Base-by-base conservation (phyloP, 2,888 invertebrate species). In the Limnephilus rhombicus region DNA sequence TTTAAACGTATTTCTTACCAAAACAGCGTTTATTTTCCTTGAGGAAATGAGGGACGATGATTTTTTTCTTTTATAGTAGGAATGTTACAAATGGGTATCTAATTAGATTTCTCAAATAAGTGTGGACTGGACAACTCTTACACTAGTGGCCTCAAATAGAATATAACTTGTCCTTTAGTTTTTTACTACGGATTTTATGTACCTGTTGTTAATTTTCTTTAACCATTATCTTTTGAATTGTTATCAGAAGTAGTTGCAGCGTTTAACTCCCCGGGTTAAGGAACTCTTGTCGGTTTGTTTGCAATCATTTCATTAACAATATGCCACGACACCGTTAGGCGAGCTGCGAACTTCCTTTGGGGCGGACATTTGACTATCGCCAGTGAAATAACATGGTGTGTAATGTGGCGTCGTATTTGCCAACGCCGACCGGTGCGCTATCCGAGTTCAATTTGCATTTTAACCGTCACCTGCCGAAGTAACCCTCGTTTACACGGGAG, bases 391-490 rank as follows among this genome's bases (percentile, higher is more conserved):
- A 68, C 68, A 68, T 9, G 68, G 24, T 68, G 24, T 68, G 68
- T 68, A 68, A 68, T 68, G 68, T 68, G 68, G 68, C 68, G 68
- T 68, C 7, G 24, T 68, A 68, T 68, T 68, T 68, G 68, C 68
- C 68, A 53, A 53, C 68, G n/a, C 31, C 49, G 24, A 12, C 87
- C 87, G 31, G 53, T 53, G 53, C 31, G 83, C 41, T 34, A 37
- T 41, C 41, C 53, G 49, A n/a, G 90, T 85, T 29, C 90, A 85
- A 90, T 90, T 90, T 85, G 90, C 90, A 90, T 90, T 85, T 90
- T 90, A 90, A 90, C 90, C 85, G 90, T 90, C 90, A 90, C 90
- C 90, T 90, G 90, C 90, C 85, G 24, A 80, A 89, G 81, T 81
- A 29, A 81, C 81, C 80, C 88, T 80, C 24, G 88, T 80, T 80